These are phyloP conservation scores for Fistularia commersonii DNA, from an alignment of 2,797 vertebrate species.

Conservation along the genomic window DNA sequence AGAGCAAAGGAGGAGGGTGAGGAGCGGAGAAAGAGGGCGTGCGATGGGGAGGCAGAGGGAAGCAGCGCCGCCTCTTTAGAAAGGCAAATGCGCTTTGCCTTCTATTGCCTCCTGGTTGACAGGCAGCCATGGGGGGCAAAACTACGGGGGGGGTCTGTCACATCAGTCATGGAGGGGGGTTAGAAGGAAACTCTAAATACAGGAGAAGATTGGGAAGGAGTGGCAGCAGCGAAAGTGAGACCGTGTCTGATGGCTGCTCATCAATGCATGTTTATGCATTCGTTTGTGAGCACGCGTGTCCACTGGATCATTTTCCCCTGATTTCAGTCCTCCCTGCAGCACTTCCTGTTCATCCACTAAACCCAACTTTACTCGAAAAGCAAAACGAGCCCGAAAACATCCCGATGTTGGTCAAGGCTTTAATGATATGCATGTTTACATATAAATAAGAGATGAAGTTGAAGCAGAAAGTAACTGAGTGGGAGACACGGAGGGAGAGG, in stretches of 20 bases:
- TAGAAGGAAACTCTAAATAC: slow-evolving; percentile 32
- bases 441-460: slow-evolving; percentile 65
- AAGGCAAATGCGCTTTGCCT: slow-evolving; percentile 56
- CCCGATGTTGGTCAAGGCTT: background rate
- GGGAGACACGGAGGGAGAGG: slow-evolving; percentile 10
- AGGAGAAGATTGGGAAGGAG: slow-evolving; percentile 36
- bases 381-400: slow-evolving; percentile 6
- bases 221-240: slow-evolving; percentile 23
- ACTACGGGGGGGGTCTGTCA: slow-evolving; percentile 20
- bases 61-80: slow-evolving; percentile 43
- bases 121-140: slow-evolving; percentile 43
- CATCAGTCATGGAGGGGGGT: slow-evolving; percentile 38
- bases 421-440: slow-evolving; percentile 15
- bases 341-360: background rate
- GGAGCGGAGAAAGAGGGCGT: slow-evolving; percentile 3
- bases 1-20: slow-evolving; percentile 20
- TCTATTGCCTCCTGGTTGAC: slow-evolving; percentile 54
- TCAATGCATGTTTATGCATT: slow-evolving; percentile 12
- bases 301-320: slow-evolving; percentile 12
- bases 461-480: slow-evolving; percentile 32
- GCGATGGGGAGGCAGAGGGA: slow-evolving; percentile 6
- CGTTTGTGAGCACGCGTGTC: slow-evolving; percentile 1
- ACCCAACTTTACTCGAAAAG: slow-evolving; percentile 3
- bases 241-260: slow-evolving; percentile 24
- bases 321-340: slow-evolving; percentile 13